These are phyloP conservation scores for Strix aluco DNA, from an alignment of 2,113 vertebrate genomes.

Conservation along the genomic window DNA sequence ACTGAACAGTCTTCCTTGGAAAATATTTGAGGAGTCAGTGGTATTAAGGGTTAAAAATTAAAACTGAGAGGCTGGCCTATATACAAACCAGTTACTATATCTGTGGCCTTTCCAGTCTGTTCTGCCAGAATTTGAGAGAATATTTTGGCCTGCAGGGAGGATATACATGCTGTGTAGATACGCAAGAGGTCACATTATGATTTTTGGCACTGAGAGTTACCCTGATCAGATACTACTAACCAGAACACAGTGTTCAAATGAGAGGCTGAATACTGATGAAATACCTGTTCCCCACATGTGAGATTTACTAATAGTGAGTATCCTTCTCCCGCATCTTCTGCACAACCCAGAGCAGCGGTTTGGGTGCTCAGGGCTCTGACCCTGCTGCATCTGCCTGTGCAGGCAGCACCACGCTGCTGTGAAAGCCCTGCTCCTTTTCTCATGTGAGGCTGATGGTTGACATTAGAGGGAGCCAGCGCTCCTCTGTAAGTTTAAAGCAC, in stretches of 20 bases:
- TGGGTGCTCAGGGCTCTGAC: not conserved
- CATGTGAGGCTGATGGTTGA: not conserved
- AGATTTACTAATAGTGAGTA: not conserved
- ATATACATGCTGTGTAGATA: accelerated
- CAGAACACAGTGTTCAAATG: not conserved
- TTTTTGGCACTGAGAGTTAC: not conserved
- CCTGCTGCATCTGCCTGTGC: not conserved
- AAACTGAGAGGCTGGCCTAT: not conserved
- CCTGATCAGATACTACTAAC: not conserved
- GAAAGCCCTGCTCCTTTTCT: not conserved
- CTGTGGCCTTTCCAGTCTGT: not conserved
- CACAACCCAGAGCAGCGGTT: not conserved
- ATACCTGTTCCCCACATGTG: not conserved
- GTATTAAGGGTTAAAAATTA: not conserved
- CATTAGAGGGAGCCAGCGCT: constrained; percentile 14
- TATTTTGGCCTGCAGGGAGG: not conserved
- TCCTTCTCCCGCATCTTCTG: not conserved
- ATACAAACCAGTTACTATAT: not conserved
- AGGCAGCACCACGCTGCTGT: not conserved
- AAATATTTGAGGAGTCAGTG: not conserved
- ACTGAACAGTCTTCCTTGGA: not conserved
- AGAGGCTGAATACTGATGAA: not conserved
- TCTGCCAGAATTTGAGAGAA: not conserved
- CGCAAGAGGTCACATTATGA: not conserved
- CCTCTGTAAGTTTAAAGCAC: not conserved